Base-by-base conservation (phyloP, 2,797 vertebrate genomes). In the Cottoperca gobio region DNA sequence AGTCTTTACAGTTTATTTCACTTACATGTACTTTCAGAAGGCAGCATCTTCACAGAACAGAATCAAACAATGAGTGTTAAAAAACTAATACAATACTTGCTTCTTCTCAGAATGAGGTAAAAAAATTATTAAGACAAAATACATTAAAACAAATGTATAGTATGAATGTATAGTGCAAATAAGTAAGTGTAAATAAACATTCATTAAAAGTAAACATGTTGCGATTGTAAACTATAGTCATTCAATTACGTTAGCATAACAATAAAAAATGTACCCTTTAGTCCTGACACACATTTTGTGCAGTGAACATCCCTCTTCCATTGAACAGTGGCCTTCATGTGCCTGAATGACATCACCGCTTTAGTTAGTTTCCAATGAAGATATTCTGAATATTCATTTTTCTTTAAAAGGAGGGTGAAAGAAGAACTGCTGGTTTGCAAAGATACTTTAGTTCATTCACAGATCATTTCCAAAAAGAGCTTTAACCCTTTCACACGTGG, bases 1-100 rank as follows among this genome's bases (percentile, higher is more conserved):
- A 33, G 3, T 75, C 11, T 69, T 37, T 54, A 11, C 8, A 24
- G 12, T 90, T 88, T 88, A 88, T 86, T 91, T 84, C 49, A 35
- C 19, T 28, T 52, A 72, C 37, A 26, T 48, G 28, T 40, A 58
- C 5, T 21, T 54, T 54, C 35, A 67, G 17, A 54, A 68, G 65
- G 67, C 66, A 74, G 9, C 62, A 67, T 81, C 52, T 53, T 73
- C 17, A 81, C 63, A 70, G 31, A 81, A 79, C 65, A 76, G 0
- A 71, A 52, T 69, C 35, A 66, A 1, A 24, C 76, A 76, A 74
- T 46, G 2, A 64, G 1, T 45, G 17, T 81, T 54, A 70, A 76
- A 86, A 81, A 64, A 62, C 4, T 10, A 10, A 65, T 2, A 28
- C 24, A 17, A 26, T 2, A 40, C 40, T 33, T 39, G 4, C 26